phyloP scores from a whole-genome alignment of 2,113 vertebrate genomes.

The Sitta europaea region DNA sequence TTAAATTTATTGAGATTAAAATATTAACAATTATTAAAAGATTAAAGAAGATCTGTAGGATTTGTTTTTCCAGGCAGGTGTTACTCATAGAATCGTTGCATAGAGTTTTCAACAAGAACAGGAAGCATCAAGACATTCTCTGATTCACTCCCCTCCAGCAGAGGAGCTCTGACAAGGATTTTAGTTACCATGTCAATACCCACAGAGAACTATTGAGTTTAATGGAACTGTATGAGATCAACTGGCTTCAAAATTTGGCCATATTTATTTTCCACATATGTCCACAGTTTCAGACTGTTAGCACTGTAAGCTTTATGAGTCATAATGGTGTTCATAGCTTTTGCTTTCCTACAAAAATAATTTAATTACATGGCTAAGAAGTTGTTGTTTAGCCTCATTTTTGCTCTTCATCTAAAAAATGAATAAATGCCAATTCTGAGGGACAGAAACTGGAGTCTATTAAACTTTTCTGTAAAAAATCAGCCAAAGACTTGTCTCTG shows the following conservation, averaged over 20 bases:
- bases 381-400: not conserved
- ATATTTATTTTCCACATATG: not conserved
- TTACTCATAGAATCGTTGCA: not conserved
- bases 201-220: not conserved
- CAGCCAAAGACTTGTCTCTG: not conserved
- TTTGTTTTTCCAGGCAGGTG: not conserved
- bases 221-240: not conserved
- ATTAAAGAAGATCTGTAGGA: not conserved
- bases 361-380: not conserved
- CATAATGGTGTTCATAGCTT: not conserved
- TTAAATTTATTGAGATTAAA: not conserved
- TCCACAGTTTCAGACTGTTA: not conserved
- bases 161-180: not conserved
- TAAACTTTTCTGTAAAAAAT: not conserved
- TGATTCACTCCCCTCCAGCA: not conserved
- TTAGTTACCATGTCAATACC: not conserved
- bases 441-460: not conserved
- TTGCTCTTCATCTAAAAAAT: not conserved
- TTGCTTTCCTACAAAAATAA: not conserved
- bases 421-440: not conserved
- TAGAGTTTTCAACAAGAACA: not conserved
- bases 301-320: fast-evolving
- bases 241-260: not conserved
- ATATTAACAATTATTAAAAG: not conserved
- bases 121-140: not conserved